These are phyloP conservation scores for Sander vitreus DNA, from an alignment of 2,113 vertebrate species.

Conservation along the genomic window DNA sequence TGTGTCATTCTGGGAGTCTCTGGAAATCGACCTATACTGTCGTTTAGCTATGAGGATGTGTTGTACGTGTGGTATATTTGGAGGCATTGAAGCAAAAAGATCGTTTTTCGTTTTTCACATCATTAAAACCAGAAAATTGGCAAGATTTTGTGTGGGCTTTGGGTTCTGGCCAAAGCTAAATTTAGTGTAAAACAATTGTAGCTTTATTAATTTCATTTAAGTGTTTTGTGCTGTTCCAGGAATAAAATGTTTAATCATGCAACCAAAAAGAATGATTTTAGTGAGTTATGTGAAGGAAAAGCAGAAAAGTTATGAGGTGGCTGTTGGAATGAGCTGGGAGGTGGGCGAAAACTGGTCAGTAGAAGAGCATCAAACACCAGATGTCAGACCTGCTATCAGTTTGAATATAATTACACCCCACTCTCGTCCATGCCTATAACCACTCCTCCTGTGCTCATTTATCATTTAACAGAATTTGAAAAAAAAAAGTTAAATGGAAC, in stretches of 20 bases:
- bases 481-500: conserved; percentile 66
- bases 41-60: too few relatives aligned
- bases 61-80: too few relatives aligned
- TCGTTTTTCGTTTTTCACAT: not conserved
- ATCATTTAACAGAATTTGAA: conserved; percentile 59
- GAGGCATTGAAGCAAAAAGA: too few relatives aligned
- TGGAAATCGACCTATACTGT: too few relatives aligned
- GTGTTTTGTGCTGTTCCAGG: not conserved
- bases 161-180: not conserved
- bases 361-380: conserved; percentile 53
- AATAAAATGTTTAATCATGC: not conserved
- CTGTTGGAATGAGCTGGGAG: conserved; percentile 12
- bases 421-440: conserved; percentile 73
- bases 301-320: not conserved
- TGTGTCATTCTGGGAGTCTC: too few relatives aligned
- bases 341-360: not conserved
- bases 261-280: not conserved
- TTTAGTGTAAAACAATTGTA: not conserved
- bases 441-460: conserved; percentile 63
- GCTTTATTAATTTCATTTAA: not conserved
- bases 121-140: not conserved
- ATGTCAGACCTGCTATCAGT: conserved; percentile 70
- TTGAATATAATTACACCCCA: conserved; percentile 72
- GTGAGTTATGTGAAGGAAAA: not conserved
- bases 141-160: conserved; percentile 8